phyloP scores from a whole-genome alignment of 2,888 invertebrate genomes.

The Polyommatus iphigenia region DNA sequence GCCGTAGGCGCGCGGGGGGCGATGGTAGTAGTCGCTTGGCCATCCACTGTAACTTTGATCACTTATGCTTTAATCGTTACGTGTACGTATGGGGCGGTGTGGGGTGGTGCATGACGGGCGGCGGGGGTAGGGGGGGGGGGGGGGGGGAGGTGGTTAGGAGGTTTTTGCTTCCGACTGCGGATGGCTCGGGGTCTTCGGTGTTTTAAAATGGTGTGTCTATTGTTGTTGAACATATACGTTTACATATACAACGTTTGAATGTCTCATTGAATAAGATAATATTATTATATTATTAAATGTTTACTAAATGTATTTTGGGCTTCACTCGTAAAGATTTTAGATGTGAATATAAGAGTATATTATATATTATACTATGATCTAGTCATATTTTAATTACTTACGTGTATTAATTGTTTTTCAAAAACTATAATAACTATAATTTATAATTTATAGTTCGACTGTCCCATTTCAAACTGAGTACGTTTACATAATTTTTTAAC shows the following conservation, averaged over 20 bases:
- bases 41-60: constrained; percentile 40
- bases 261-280: constrained; percentile 54
- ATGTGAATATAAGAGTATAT: constrained; percentile 25
- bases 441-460: neutral
- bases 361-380: constrained; percentile 21
- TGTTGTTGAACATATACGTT: constrained; percentile 68
- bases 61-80: constrained; percentile 72
- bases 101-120: constrained; percentile 37
- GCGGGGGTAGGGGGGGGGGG: constrained; percentile 42
- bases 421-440: neutral
- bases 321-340: constrained; percentile 42
- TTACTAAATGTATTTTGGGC: constrained; percentile 41
- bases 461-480: neutral
- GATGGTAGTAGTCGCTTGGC: constrained; percentile 38
- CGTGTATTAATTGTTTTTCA: constrained; percentile 17
- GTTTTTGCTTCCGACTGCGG: constrained; percentile 55
- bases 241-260: constrained; percentile 59
- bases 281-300: constrained; percentile 30
- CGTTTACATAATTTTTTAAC: neutral
- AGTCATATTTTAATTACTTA: constrained; percentile 33
- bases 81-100: constrained; percentile 66
- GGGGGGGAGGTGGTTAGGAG: constrained; percentile 55
- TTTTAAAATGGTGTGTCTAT: constrained; percentile 64
- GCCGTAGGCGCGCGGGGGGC: constrained; percentile 69
- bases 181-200: constrained; percentile 61